Evolutionary conservation across 2,888 invertebrate genomes (phyloP).

Genomic region (Heteropelma amictum): DNA sequence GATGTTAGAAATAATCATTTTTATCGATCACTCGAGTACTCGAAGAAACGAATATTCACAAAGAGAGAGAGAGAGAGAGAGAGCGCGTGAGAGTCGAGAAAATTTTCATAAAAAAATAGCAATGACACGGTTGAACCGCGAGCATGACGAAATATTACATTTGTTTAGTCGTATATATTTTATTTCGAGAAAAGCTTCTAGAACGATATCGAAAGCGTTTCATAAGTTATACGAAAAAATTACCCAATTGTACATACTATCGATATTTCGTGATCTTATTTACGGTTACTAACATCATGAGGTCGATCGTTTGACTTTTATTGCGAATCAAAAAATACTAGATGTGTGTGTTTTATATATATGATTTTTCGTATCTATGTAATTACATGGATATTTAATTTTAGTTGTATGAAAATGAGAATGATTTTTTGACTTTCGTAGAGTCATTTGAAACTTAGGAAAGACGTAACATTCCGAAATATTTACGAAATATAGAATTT

Average conservation of each 20-base stretch:
- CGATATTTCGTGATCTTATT: not conserved
- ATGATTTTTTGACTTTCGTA: too few relatives aligned
- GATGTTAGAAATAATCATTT: slow-evolving; percentile 39
- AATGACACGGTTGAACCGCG: slow-evolving; percentile 25
- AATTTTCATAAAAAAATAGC: slow-evolving; percentile 7
- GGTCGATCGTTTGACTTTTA: not conserved
- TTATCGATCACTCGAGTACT: slow-evolving; percentile 3
- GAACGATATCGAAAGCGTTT: slow-evolving; percentile 15
- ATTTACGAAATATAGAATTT: too few relatives aligned
- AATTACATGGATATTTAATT: too few relatives aligned
- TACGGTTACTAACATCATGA: not conserved
- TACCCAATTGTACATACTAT: slow-evolving; percentile 38
- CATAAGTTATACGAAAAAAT: not conserved
- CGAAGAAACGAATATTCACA: not conserved
- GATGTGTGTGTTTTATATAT: too few relatives aligned
- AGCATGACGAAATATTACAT: not conserved
- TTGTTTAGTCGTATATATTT: slow-evolving; percentile 10
- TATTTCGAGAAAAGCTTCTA: not conserved
- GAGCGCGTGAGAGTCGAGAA: not conserved
- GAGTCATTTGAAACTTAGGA: too few relatives aligned
- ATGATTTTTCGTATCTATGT: too few relatives aligned
- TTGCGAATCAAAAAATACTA: not conserved
- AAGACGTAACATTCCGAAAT: too few relatives aligned
- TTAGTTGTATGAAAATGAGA: too few relatives aligned
- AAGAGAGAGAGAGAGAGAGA: not conserved